Percentiles rank a stretch among this genome's conserved stretches.
phyloP scores from a whole-genome alignment of 2,113 vertebrate species.

The Colius striatus region DNA sequence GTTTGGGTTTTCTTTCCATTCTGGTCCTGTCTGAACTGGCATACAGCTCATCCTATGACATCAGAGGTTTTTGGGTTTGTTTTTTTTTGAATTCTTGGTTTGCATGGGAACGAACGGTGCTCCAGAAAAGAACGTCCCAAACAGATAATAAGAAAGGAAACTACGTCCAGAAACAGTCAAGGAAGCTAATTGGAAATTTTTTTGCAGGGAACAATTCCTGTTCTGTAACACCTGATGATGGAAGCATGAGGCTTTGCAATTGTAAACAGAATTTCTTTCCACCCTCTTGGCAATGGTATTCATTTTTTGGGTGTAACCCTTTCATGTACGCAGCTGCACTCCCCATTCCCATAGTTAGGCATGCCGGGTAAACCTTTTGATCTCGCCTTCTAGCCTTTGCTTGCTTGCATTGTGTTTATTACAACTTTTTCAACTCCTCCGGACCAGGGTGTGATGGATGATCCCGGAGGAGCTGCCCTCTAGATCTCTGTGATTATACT shows the following conservation, averaged over 20 bases:
- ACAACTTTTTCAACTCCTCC: conserved; percentile 32
- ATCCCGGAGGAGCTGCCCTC: conserved; percentile 33
- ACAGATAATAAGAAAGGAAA: not conserved
- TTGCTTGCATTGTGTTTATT: conserved; percentile 34
- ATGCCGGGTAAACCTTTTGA: conserved; percentile 44
- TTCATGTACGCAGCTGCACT: conserved; percentile 52
- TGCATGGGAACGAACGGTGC: not conserved
- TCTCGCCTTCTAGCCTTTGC: conserved; percentile 36
- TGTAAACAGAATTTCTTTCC: conserved; percentile 54
- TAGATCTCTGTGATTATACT: conserved; percentile 47
- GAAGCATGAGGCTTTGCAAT: conserved; percentile 48
- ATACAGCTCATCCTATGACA: not conserved
- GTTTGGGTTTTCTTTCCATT: not conserved
- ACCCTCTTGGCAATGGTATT: conserved; percentile 8
- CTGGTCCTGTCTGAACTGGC: conserved; percentile 17
- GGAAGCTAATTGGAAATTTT: conserved; percentile 10
- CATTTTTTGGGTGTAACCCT: conserved; percentile 61
- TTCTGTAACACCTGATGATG: conserved; percentile 52
- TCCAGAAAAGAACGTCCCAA: not conserved
- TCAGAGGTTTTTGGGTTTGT: not conserved
- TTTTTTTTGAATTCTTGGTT: not conserved
- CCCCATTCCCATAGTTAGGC: conserved; percentile 50
- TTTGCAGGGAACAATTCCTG: conserved; percentile 1
- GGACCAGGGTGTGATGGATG: conserved; percentile 31
- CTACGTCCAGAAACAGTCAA: not conserved